Evolutionary conservation across 2,888 invertebrate species (phyloP).

Genomic region (Chromoteleia sp.): DNA sequence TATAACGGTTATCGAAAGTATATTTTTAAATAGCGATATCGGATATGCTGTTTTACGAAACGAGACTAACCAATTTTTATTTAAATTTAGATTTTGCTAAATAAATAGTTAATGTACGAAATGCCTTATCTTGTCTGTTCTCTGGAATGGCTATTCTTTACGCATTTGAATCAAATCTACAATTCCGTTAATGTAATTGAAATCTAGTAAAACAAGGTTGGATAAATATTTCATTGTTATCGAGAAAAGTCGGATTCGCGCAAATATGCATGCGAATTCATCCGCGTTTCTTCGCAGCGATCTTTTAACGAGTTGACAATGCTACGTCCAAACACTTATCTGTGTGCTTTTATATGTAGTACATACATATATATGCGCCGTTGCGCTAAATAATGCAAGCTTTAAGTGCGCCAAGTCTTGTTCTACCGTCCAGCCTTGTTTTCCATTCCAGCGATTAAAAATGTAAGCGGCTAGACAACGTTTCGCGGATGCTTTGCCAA

Average conservation of each 20-base stretch:
- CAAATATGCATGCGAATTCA: constrained; percentile 29
- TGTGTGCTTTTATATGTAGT: constrained; percentile 33
- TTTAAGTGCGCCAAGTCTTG: constrained; percentile 75
- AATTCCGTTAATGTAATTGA: not conserved
- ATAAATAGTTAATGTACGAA: too few relatives aligned
- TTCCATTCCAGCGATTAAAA: constrained; percentile 76
- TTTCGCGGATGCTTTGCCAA: constrained; percentile 69
- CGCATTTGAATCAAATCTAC: not conserved
- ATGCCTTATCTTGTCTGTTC: too few relatives aligned
- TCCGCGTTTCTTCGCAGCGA: constrained; percentile 24
- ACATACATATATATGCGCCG: constrained; percentile 41
- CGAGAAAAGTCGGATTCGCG: constrained; percentile 20
- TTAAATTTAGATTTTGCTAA: too few relatives aligned
- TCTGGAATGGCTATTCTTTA: too few relatives aligned
- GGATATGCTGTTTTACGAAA: not conserved
- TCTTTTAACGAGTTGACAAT: constrained; percentile 56
- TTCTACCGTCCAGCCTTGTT: constrained; percentile 71
- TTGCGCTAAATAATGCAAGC: constrained; percentile 68
- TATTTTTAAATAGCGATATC: not conserved
- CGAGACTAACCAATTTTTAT: too few relatives aligned
- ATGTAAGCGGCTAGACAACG: constrained; percentile 74
- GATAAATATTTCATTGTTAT: constrained; percentile 39
- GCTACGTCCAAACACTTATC: constrained; percentile 55
- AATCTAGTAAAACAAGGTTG: constrained; percentile 1
- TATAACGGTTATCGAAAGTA: constrained; percentile 1